phyloP scores from a whole-genome alignment of 2,113 vertebrate genomes.

The Larimichthys polyactis region DNA sequence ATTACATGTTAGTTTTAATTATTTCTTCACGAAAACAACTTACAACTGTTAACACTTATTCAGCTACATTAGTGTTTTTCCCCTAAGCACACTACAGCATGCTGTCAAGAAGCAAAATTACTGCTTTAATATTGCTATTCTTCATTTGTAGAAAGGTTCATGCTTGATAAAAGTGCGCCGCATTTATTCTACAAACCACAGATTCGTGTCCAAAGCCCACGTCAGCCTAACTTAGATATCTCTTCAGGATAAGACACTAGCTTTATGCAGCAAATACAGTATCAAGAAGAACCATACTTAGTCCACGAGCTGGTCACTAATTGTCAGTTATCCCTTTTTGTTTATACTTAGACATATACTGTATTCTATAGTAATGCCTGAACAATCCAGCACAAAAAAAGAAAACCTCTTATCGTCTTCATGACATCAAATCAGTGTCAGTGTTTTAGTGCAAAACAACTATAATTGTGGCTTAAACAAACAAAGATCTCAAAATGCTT shows the following conservation, averaged over 20 bases:
- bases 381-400: not conserved
- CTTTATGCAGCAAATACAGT: not conserved
- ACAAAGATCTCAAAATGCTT: not conserved
- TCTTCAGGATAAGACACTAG: not conserved
- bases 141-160: constrained; percentile 32
- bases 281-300: not conserved
- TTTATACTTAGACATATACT: not conserved
- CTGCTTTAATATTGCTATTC: not conserved
- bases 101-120: not conserved
- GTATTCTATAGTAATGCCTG: not conserved
- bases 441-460: constrained; percentile 39
- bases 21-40: not conserved
- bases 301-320: not conserved
- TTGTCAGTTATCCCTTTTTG: constrained; percentile 15
- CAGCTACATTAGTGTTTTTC: constrained; percentile 31
- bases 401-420: not conserved
- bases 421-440: not conserved
- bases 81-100: not conserved
- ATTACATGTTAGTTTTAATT: constrained; percentile 3
- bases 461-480: not conserved
- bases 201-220: not conserved
- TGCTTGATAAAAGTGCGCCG: constrained; percentile 13
- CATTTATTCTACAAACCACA: not conserved
- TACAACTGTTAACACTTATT: not conserved
- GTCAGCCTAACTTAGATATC: not conserved